These are phyloP conservation scores for Barnardius zonarius DNA, from an alignment of 2,113 vertebrate species.

Conservation along the genomic window DNA sequence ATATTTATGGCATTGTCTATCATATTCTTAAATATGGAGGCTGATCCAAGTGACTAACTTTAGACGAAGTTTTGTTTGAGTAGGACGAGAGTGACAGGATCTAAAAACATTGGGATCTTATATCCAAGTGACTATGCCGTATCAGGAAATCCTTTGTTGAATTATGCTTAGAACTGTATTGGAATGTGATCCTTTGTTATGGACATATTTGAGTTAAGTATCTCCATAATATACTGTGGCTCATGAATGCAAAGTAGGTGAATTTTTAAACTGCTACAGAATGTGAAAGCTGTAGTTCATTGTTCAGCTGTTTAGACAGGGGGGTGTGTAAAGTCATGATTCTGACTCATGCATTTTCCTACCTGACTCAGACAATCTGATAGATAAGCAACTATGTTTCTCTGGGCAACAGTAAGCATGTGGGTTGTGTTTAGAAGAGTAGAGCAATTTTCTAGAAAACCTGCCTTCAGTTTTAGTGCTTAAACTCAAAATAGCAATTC, in stretches of 20 bases:
- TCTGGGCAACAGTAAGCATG: background rate
- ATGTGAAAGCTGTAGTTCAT: background rate
- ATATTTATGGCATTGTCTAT: background rate
- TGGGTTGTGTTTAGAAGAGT: background rate
- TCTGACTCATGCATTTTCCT: constrained; percentile 31
- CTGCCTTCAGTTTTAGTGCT: background rate
- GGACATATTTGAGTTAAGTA: background rate
- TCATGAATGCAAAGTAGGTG: background rate
- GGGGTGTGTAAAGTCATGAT: background rate
- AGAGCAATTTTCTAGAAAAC: background rate
- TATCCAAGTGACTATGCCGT: background rate
- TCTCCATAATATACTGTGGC: background rate
- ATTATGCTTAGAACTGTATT: background rate
- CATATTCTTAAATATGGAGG: background rate
- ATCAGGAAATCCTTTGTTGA: background rate
- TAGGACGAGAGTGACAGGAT: background rate
- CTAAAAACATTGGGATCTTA: background rate
- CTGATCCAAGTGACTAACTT: background rate
- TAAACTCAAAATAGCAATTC: background rate
- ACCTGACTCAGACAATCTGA: background rate
- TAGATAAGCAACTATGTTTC: constrained; percentile 7
- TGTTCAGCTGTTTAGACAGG: constrained; percentile 28
- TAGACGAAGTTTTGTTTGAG: background rate
- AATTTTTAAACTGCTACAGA: background rate
- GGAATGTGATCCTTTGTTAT: background rate